Percentiles rank a stretch among this genome's conserved stretches.
These are phyloP conservation scores for Lasius platythorax DNA, from an alignment of 2,888 invertebrate species.

Conservation along the genomic window DNA sequence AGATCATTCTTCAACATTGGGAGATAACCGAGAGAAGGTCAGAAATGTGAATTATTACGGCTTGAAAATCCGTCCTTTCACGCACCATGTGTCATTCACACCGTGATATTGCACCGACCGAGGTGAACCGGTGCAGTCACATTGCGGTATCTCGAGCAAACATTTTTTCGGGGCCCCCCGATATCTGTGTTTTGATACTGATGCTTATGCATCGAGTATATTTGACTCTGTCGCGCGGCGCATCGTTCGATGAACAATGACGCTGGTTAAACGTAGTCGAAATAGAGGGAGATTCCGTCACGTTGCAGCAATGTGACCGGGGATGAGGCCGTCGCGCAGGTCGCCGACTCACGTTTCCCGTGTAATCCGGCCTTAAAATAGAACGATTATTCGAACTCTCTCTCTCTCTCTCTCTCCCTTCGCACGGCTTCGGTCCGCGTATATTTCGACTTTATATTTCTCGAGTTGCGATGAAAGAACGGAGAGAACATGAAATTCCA, in stretches of 20 bases:
- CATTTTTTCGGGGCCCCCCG: slow-evolving; percentile 15
- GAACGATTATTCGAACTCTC: slow-evolving; percentile 63
- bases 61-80: background rate
- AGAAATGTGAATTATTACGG: background rate
- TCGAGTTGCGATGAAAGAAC: slow-evolving; percentile 38
- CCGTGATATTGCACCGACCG: slow-evolving; percentile 2
- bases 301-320: slow-evolving; percentile 66
- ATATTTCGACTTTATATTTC: slow-evolving; percentile 30
- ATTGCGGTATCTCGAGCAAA: slow-evolving; percentile 45
- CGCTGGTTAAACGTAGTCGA: slow-evolving; percentile 33
- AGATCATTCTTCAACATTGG: background rate
- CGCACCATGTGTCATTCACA: slow-evolving; percentile 11
- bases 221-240: background rate
- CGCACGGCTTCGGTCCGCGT: slow-evolving; percentile 21
- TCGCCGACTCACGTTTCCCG: slow-evolving; percentile 67
- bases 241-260: slow-evolving; percentile 38
- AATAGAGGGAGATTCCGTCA: slow-evolving; percentile 42
- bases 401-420: background rate
- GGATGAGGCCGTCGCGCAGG: slow-evolving; percentile 58
- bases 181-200: background rate
- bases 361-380: slow-evolving; percentile 66
- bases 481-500: background rate
- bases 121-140: slow-evolving; percentile 35
- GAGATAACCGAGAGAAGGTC: background rate
- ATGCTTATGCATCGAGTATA: background rate